Conservation (phyloP, 1,140 invertebrate species). For the Drosophila ogumai region DNA sequence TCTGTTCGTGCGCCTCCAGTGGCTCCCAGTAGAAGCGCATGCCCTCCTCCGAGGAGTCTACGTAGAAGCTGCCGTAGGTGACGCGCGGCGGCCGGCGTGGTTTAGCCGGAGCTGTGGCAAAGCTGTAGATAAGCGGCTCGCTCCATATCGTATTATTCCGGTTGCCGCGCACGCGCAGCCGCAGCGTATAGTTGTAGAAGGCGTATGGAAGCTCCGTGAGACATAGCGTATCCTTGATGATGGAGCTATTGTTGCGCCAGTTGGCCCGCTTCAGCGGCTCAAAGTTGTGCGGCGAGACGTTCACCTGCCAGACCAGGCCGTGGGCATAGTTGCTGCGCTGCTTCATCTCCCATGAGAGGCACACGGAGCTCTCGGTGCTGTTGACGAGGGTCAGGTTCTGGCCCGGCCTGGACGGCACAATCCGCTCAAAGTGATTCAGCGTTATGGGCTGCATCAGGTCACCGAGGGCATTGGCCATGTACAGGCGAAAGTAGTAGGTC, state of each 20-base stretch:
- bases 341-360: conserved; percentile 66
- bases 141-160: conserved; percentile 64
- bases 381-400: conserved; percentile 53
- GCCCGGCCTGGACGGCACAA: conserved; percentile 57
- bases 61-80: conserved; percentile 71
- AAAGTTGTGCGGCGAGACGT: conserved; percentile 54
- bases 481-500: conserved; percentile 51
- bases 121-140: conserved; percentile 50
- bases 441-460: conserved; percentile 26
- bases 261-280: conserved; percentile 21
- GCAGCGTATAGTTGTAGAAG: conserved; percentile 62
- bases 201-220: conserved; percentile 61
- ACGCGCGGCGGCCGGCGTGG: conserved; percentile 63
- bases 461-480: conserved; percentile 46
- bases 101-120: conserved; percentile 48
- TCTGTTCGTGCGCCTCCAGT: conserved; percentile 55
- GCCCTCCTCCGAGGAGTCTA: conserved; percentile 56
- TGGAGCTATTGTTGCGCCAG: conserved; percentile 62
- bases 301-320: conserved; percentile 61
- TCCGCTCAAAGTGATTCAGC: conserved; percentile 56
- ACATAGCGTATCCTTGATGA: conserved; percentile 55
- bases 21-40: conserved; percentile 72
- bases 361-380: conserved; percentile 52
- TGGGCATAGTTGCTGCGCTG: conserved; percentile 60
- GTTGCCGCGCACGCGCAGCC: conserved; percentile 68